Evolutionary conservation across 2,888 invertebrate genomes (phyloP), one percentile per base, ranked within the genome.

Genomic region (Aquatica leii): DNA sequence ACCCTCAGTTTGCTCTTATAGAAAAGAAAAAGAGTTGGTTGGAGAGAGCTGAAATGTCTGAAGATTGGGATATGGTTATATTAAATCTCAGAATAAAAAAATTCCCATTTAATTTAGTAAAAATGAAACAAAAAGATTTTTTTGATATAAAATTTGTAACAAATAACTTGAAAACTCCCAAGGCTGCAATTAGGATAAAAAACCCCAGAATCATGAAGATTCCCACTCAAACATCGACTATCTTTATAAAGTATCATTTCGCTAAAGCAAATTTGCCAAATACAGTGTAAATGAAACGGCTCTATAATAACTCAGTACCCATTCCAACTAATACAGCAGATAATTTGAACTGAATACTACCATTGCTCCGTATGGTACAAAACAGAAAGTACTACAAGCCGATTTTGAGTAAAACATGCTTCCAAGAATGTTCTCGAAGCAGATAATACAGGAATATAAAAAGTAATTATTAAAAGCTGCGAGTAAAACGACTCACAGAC

Each of bases 121-220:
- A n/a, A n/a, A n/a, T n/a, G n/a, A n/a, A 37, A 37, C 12, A n/a
- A n/a, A 9, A n/a, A n/a, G n/a, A n/a, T n/a, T n/a, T n/a, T n/a
- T n/a, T n/a, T n/a, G n/a, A n/a, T n/a, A 12, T 37, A n/a, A 37
- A 37, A 37, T n/a, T 37, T 37, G 37, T 12, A 37, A 37, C 37
- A 37, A 2, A 9, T 9, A 37, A 37, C 3, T 9, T 37, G 37
- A 37, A 9, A 37, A 37, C 9, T 37, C 37, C 37, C 3, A 37
- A 37, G 37, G n/a, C 37, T 6, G 37, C n/a, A n/a, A n/a, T n/a
- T n/a, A n/a, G 11, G 5, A 37, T 37, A 5, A 37, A 37, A 37
- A 37, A 37, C 2, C 9, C 11, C 37, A 37, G 37, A 12, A 37
- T 37, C 11, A 37, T 37, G 37, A 37, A 37, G 12, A 37, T 37